Conservation (phyloP, 2,113 vertebrate genomes). For the Pogonocichla stellata region DNA sequence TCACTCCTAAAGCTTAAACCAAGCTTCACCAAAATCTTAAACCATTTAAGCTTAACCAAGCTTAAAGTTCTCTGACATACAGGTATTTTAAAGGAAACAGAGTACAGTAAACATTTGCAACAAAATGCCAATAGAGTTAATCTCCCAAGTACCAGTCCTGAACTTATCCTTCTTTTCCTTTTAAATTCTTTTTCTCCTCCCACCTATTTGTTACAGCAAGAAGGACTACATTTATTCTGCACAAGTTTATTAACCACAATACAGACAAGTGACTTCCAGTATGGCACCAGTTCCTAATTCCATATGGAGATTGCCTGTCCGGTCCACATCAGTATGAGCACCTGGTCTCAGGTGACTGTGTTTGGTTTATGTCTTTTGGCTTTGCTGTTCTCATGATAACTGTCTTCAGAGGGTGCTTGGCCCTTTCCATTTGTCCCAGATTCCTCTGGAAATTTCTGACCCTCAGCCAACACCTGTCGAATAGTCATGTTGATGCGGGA, state of each 20-base stretch:
- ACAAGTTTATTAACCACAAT: neutral
- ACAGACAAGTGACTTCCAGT: neutral
- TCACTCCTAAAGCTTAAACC: neutral
- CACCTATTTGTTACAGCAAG: neutral
- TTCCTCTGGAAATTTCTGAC: constrained; percentile 79
- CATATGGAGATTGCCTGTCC: neutral
- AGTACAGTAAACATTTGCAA: neutral
- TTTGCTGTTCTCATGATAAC: constrained; percentile 34
- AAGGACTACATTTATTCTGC: neutral
- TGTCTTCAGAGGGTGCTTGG: neutral
- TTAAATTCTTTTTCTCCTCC: neutral
- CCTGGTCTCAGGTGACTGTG: constrained; percentile 39
- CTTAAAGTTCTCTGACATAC: neutral
- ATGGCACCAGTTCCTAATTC: neutral
- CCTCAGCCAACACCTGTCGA: constrained; percentile 86
- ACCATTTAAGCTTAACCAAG: neutral
- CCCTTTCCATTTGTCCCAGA: neutral
- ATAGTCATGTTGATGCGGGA: constrained; percentile 93
- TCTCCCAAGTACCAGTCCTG: neutral
- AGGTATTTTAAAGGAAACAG: neutral
- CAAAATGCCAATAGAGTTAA: neutral
- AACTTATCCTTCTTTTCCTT: neutral
- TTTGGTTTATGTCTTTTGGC: constrained; percentile 44
- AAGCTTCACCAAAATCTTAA: neutral
- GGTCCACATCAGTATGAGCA: neutral